Conservation (phyloP, 2,888 invertebrate species). For the Carcina quercana region DNA sequence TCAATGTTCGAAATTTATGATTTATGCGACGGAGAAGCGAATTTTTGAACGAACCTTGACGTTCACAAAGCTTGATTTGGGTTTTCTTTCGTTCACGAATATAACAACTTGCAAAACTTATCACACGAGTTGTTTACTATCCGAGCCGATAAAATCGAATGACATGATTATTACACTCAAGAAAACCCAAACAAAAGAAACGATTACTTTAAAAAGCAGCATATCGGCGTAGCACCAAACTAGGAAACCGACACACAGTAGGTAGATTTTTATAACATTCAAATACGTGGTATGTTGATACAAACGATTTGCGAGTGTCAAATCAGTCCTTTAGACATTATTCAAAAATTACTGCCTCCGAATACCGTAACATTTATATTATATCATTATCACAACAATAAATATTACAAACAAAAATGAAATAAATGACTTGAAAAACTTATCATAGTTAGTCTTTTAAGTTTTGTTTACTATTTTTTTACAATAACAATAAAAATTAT, state of each 20-base stretch:
- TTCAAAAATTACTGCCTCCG: constrained; percentile 2
- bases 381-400: constrained; percentile 43
- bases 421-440: constrained; percentile 48
- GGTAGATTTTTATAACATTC: constrained; percentile 3
- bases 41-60: too few relatives aligned
- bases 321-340: background rate
- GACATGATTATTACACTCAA: too few relatives aligned
- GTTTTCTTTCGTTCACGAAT: too few relatives aligned
- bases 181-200: too few relatives aligned
- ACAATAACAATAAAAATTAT: constrained; percentile 30
- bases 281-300: constrained; percentile 1
- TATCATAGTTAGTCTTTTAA: constrained; percentile 48
- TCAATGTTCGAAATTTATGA: too few relatives aligned
- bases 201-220: too few relatives aligned
- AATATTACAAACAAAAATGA: constrained; percentile 45
- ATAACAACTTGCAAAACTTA: too few relatives aligned
- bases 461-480: constrained; percentile 61
- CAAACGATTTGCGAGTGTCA: constrained; percentile 4
- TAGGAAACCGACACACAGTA: constrained; percentile 3
- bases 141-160: too few relatives aligned
- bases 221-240: constrained; percentile 5
- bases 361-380: background rate
- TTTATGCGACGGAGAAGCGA: too few relatives aligned
- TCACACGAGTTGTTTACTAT: too few relatives aligned
- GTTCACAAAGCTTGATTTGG: too few relatives aligned